Base-by-base conservation (phyloP, 2,888 invertebrate genomes). In the Coleophora deauratella region DNA sequence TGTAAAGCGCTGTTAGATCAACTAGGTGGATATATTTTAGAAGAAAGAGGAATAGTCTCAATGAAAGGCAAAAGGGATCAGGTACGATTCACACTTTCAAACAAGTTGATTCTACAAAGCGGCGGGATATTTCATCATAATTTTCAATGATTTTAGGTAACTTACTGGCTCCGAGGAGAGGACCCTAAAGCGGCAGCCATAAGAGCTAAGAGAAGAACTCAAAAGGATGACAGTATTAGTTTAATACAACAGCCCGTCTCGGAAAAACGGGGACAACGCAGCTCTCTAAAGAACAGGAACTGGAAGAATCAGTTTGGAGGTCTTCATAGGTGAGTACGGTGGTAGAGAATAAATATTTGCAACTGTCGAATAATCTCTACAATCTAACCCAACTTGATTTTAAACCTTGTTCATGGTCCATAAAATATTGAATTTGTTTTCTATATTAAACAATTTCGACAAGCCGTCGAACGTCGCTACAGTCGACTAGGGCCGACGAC, bases 1-100 rank as follows among this genome's bases (percentile, higher is more conserved):
- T 94, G 93, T 58, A 91, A 91, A 49, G 66, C 86, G 0, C 67
- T 94, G 1, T 75, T 95, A 9, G 90, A 91, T 47, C 88, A 89
- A 46, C 65, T 95, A 13, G 92, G 93, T 0, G 95, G 95, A 2
- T 95, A 95, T 62, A 81, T 90, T n/a, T 59, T 91, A 3, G 84
- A 90, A 40, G 94, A 94, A 60, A 88, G 95, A 0, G 95, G 95
- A 0, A 60, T 93, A 27, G 89, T 95, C 3, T 81, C 91, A 2
- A 92, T 95, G 89, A 95, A 95, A 66, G 95, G 95, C 35, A 95
- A 95, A 71, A 93, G 93, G 0, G 93, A 94, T 34, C 91, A 93
- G 65, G 46, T 37, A 13, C 27, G 21, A 4, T 27, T 28, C 6
- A 21, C 14, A 30, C 6, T 12, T 14, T 13, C n/a, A n/a, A n/a